A percentile compares a stretch with the other conserved stretches of the same genome.
These are phyloP conservation scores for Dreissena polymorpha DNA, from an alignment of 1,140 invertebrate species.

Conservation along the genomic window DNA sequence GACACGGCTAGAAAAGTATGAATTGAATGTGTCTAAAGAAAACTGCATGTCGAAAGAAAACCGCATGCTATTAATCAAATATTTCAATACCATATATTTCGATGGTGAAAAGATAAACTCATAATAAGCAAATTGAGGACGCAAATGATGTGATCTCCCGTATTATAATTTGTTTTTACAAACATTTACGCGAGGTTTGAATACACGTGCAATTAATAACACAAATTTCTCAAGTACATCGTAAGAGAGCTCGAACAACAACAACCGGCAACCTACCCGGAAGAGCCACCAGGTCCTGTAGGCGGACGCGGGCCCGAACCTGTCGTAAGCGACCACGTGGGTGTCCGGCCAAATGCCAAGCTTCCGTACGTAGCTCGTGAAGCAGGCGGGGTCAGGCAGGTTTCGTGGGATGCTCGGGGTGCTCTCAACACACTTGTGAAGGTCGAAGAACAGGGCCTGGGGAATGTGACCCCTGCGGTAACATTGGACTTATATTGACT, in stretches of 20 bases:
- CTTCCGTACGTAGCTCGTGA: constrained; percentile 68
- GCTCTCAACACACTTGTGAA: constrained; percentile 56
- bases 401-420: constrained; percentile 56
- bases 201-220: neutral
- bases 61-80: too few species aligned
- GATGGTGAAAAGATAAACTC: too few species aligned
- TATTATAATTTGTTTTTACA: too few species aligned
- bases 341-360: constrained; percentile 68
- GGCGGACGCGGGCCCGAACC: constrained; percentile 59
- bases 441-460: constrained; percentile 62
- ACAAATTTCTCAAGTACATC: neutral
- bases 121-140: too few species aligned
- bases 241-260: neutral
- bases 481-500: too few species aligned
- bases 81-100: too few species aligned
- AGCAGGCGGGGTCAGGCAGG: constrained; percentile 66
- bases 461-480: constrained; percentile 64
- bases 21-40: too few species aligned
- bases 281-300: constrained; percentile 73
- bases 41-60: too few species aligned
- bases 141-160: too few species aligned
- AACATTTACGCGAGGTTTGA: neutral
- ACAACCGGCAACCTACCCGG: constrained; percentile 58
- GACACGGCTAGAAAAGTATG: too few species aligned
- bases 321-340: constrained; percentile 72